phyloP scores from a whole-genome alignment of 2,888 invertebrate species.

The Agrilus cyanescens region DNA sequence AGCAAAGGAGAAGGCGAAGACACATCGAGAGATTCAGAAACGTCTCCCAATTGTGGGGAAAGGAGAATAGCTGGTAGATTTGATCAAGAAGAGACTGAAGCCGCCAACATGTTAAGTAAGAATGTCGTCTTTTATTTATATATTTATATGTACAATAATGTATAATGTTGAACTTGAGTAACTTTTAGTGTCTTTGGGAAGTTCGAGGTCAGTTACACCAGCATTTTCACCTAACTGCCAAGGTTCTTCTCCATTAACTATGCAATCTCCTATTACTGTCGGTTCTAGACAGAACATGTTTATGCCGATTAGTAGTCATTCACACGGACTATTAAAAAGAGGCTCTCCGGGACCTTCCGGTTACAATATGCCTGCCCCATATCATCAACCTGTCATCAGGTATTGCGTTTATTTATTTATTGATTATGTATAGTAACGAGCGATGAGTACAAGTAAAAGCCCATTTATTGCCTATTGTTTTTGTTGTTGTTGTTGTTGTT shows the following conservation, averaged over 20 bases:
- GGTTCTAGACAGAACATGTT: conserved; percentile 78
- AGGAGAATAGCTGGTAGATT: conserved; percentile 68
- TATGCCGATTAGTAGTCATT: conserved; percentile 72
- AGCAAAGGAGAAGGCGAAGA: conserved; percentile 65
- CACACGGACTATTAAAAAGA: conserved; percentile 35
- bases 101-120: conserved; percentile 87
- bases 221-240: conserved; percentile 71
- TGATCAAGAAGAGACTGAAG: conserved; percentile 92
- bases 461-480: too few species aligned
- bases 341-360: conserved; percentile 34
- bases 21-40: conserved; percentile 82
- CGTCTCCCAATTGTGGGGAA: conserved; percentile 68
- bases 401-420: conserved; percentile 15
- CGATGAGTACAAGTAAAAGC: too few species aligned
- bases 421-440: too few species aligned
- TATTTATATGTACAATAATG: conserved; percentile 6
- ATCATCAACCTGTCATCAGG: conserved; percentile 35
- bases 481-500: too few species aligned
- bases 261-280: conserved; percentile 55
- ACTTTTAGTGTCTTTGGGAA: conserved; percentile 75
- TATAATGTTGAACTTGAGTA: background rate
- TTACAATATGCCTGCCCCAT: conserved; percentile 26
- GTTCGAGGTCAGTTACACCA: conserved; percentile 86
- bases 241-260: conserved; percentile 53
- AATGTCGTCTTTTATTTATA: conserved; percentile 9